Base-by-base conservation (phyloP, 2,113 vertebrate genomes). In the Shinisaurus crocodilurus region DNA sequence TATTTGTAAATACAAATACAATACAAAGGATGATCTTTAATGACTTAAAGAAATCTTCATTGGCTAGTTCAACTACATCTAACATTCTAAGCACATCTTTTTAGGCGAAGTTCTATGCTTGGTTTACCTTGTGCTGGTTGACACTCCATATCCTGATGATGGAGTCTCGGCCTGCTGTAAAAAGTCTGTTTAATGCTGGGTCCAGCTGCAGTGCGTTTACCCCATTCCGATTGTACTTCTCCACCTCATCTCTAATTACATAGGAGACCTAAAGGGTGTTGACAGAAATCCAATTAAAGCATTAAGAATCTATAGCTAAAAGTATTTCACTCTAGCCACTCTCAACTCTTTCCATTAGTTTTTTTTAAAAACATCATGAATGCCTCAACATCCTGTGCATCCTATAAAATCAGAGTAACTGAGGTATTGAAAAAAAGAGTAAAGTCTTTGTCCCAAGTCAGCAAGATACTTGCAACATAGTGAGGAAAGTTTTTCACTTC, bases 111-210 rank as follows among this genome's bases (percentile, higher is more conserved):
- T 15, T 75, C 92, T 23, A 13, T 10, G 77, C 34, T 6, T 3
- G 43, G 40, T 63, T 95, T 96, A 99, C 99, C 98, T 99, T 99
- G 98, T 99, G 99, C 96, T 99, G 99, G 95, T 98, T 99, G 96
- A 99, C 98, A 34, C 98, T 99, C 99, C 99, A 99, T 98, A 99
- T 99, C 92, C 99, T 97, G 94, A 99, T 99, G 95, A 99, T 99
- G 1, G 99, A 99, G 96, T 99, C 99, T 32, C 99, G 97, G 0
- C 99, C 99, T 1, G 99, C 99, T 0, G 99, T 99, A 96, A 99
- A 99, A 88, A 99, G 99, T 81, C 99, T 97, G 86, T 99, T 99
- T 5, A 99, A 90, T 0, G 99, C 97, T 37, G 99, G 98, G 94
- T 99, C 99, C 67, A 99, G 97, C 95, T 99, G 99, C 90, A 99